These are phyloP conservation scores for Aleiodes alternator DNA, from an alignment of 2,888 invertebrate genomes.

Conservation along the genomic window DNA sequence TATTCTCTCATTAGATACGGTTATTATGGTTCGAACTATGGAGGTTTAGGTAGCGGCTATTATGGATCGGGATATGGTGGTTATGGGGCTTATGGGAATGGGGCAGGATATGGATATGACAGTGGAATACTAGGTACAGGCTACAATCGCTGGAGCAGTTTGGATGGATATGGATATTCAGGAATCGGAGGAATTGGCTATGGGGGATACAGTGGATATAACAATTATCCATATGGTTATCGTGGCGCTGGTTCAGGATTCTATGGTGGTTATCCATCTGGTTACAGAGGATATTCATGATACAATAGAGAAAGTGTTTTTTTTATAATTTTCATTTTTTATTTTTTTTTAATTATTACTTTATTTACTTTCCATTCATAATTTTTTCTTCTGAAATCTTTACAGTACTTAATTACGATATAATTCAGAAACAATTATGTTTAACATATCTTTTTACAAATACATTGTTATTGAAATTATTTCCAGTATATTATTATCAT, in stretches of 20 bases:
- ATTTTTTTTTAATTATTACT: slow-evolving; percentile 15
- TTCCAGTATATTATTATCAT: slow-evolving; percentile 1
- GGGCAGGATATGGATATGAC: slow-evolving; percentile 49
- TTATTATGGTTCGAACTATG: slow-evolving; percentile 54
- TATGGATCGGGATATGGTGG: slow-evolving; percentile 47
- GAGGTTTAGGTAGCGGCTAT: slow-evolving; percentile 44
- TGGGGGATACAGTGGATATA: slow-evolving; percentile 48
- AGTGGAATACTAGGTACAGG: slow-evolving; percentile 49
- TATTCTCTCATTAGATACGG: slow-evolving; percentile 60
- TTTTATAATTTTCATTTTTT: neutral
- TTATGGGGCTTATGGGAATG: slow-evolving; percentile 36
- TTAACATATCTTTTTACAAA: slow-evolving; percentile 31
- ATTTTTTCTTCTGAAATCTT: slow-evolving; percentile 17
- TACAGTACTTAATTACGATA: neutral
- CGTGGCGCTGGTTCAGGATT: slow-evolving; percentile 29
- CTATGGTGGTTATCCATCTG: slow-evolving; percentile 59
- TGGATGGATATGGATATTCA: slow-evolving; percentile 75
- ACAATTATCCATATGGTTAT: slow-evolving; percentile 31
- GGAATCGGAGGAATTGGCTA: slow-evolving; percentile 76
- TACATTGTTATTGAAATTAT: slow-evolving; percentile 32
- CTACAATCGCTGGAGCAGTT: slow-evolving; percentile 41
- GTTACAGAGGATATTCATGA: slow-evolving; percentile 66
- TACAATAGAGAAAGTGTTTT: slow-evolving; percentile 10
- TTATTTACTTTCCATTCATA: slow-evolving; percentile 25
- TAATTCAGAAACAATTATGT: neutral